Base-by-base conservation (phyloP, 2,113 vertebrate genomes). In the Varanus salvator region DNA sequence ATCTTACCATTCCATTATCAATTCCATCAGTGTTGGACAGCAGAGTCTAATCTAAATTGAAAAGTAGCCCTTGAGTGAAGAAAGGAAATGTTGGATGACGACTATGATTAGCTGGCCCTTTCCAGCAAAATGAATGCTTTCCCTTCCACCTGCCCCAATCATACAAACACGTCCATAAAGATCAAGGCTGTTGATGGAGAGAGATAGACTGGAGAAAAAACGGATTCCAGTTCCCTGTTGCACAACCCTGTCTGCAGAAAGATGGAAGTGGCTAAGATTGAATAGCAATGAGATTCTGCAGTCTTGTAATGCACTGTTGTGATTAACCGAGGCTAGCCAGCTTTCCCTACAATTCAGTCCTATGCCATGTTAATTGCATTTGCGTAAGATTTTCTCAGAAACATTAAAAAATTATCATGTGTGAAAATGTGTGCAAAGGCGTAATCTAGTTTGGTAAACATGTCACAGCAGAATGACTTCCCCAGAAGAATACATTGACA, bases 371-470 rank as follows among this genome's bases (percentile, higher is more conserved):
- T 64, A 11, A 80, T 52, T 89, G 74, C 17, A 72, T 78, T 72
- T 21, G 0, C 7, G 78, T 84, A 90, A 38, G 87, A 84, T 80
- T 60, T 9, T 90, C 91, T 89, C 66, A 90, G 78, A 5, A 44
- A 25, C 54, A 87, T 91, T 90, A 89, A 84, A 84, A 91, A 87
- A 1, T 80, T 71, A 86, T 48, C 60, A 84, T 57, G 50, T 0
- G 1, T 87, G 71, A 48, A 88, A 83, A 91, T 87, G 31, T 17
- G 17, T 14, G n/a, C 80, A 82, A 88, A 23, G 15, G 6, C 66
- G 72, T 93, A 93, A 92, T 76, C 48, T 91, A 83, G 60, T 92
- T 94, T 90, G 52, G 66, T 93, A 92, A 95, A 95, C 80, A 93
- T 77, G 86, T 90, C 94, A 94, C 89, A 90, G 84, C 89, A 89